Evolutionary conservation across 2,888 invertebrate genomes (phyloP).

Genomic region (Conchocele bisecta): DNA sequence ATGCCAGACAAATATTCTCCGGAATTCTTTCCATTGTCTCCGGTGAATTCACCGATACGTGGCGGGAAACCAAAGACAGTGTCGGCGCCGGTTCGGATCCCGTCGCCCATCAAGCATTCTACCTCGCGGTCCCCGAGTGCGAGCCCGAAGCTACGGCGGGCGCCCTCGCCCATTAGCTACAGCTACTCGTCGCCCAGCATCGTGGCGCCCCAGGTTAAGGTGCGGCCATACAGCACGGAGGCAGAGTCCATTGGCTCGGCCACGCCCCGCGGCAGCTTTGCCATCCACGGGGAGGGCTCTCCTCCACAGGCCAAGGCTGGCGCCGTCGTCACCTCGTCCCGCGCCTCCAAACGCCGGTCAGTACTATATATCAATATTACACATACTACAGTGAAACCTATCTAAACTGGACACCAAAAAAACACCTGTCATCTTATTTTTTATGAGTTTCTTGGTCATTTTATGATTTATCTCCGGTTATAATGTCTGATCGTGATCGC

Average conservation of each 20-base stretch:
- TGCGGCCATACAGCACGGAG: constrained; percentile 76
- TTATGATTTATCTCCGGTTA: too few relatives aligned
- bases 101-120: constrained; percentile 66
- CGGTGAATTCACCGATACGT: constrained; percentile 74
- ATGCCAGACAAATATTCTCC: constrained; percentile 65
- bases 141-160: constrained; percentile 78
- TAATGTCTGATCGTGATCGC: too few relatives aligned
- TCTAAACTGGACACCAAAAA: too few relatives aligned
- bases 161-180: constrained; percentile 81
- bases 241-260: constrained; percentile 77
- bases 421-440: too few relatives aligned
- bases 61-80: constrained; percentile 61
- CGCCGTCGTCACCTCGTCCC: constrained; percentile 94
- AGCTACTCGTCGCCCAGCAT: constrained; percentile 82
- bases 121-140: constrained; percentile 72
- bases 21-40: constrained; percentile 76
- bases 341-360: constrained; percentile 93
- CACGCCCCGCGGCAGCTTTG: constrained; percentile 86
- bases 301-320: constrained; percentile 88
- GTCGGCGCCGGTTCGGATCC: constrained; percentile 71
- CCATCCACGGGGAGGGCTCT: constrained; percentile 78
- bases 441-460: too few relatives aligned
- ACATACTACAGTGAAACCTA: too few relatives aligned
- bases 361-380: constrained; percentile 6
- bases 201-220: constrained; percentile 76